Evolutionary conservation across 2,113 vertebrate genomes (phyloP), one percentile per base, ranked within the genome.

Genomic region (Eolophus roseicapilla): DNA sequence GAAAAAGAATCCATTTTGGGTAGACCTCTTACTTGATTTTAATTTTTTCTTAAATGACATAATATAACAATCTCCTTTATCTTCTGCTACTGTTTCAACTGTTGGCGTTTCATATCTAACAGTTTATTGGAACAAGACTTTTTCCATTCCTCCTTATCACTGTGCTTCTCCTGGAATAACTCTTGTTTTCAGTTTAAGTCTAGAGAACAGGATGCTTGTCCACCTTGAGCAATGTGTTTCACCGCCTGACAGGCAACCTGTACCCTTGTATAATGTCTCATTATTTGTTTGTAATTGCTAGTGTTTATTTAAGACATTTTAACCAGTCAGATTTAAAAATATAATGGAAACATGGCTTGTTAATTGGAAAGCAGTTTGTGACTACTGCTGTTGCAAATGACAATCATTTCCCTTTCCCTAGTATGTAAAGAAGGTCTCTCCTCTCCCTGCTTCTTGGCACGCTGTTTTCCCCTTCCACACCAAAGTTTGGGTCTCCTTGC

Each of bases 381-480:
- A 35, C 27, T 50, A 10, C 7, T 41, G 24, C 41, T 81, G 85
- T 74, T 57, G 80, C 62, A 50, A 57, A 69, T 2, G 4, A 16
- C 35, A 31, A 3, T 14, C 6, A 4, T 44, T 75, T 39, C 31
- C 47, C 44, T 84, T 75, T 31, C 43, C 25, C 20, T 50, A 41
- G 11, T 5, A 25, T 6, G 29, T 29, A 7, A 53, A 33, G 23
- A 17, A 59, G 19, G n/a, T 84, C 3, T 31, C 25, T 53, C 17
- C 53, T 64, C 18, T 60, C 23, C 4, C 19, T 18, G 18, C 21
- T 35, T 27, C 19, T 52, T 11, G 6, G n/a, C 50, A 53, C 25
- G 1, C 21, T 0, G 0, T 24, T 65, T 52, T 62, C 7, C 41
- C 43, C 37, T 44, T 39, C 9, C n/a, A 19, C 57, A 25, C 41